phyloP scores from a whole-genome alignment of 2,113 vertebrate genomes.

The Tragelaphus strepsiceros region DNA sequence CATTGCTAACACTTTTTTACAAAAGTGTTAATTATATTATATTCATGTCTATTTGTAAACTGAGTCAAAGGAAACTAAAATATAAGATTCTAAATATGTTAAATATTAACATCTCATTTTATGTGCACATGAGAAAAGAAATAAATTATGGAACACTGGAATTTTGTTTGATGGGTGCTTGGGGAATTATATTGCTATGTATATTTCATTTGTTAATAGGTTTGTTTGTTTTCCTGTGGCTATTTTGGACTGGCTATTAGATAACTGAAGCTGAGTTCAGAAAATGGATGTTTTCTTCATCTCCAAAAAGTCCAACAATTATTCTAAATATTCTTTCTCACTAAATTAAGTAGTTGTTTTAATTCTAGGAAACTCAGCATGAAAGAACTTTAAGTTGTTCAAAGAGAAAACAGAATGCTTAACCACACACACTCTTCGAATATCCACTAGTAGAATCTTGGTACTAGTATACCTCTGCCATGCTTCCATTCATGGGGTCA shows the following conservation, averaged over 20 bases:
- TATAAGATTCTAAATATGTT: not conserved
- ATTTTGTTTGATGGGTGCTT: not conserved
- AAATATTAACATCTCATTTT: not conserved
- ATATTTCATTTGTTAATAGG: not conserved
- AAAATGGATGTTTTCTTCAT: constrained; percentile 43
- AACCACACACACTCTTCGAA: not conserved
- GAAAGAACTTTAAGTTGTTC: not conserved
- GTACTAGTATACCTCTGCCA: not conserved
- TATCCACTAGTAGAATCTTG: not conserved
- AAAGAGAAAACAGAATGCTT: not conserved
- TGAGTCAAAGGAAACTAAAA: not conserved
- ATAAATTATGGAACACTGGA: not conserved
- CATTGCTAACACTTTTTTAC: not conserved
- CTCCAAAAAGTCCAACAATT: not conserved
- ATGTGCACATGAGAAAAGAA: not conserved
- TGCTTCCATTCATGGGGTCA: too few species aligned
- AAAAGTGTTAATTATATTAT: not conserved
- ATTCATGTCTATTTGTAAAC: not conserved
- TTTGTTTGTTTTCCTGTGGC: not conserved
- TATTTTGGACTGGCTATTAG: constrained; percentile 30
- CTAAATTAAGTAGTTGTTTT: not conserved
- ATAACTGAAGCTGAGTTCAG: not conserved
- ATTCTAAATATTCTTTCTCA: constrained; percentile 11
- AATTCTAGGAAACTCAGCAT: not conserved
- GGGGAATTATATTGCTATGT: not conserved